Evolutionary conservation across 2,888 invertebrate genomes (phyloP).

Genomic region (Lasioglossum villosulum): DNA sequence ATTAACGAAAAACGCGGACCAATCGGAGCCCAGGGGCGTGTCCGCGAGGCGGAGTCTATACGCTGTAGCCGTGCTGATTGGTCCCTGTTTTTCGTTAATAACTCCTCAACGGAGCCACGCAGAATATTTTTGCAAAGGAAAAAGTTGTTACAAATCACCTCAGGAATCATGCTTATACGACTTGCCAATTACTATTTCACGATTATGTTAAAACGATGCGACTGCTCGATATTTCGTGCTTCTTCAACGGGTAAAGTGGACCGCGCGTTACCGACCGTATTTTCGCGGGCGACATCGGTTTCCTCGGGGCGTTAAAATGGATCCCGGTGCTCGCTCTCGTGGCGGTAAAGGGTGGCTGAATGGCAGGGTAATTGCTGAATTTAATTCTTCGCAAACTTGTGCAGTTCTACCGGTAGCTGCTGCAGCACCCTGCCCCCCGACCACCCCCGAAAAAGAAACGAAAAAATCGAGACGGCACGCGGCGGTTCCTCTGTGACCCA

Average conservation of each 20-base stretch:
- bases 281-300: background rate
- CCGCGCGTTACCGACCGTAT: background rate
- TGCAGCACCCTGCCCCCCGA: background rate
- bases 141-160: too few relatives aligned
- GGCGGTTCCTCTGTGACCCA: conserved; percentile 16
- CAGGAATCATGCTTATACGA: too few relatives aligned
- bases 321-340: background rate
- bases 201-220: too few relatives aligned
- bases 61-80: too few relatives aligned
- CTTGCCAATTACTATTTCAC: too few relatives aligned
- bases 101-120: too few relatives aligned
- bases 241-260: background rate
- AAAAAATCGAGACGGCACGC: background rate
- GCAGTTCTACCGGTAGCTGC: background rate
- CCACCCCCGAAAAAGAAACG: background rate
- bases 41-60: too few relatives aligned
- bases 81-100: too few relatives aligned
- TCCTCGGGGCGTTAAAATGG: background rate
- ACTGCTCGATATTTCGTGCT: background rate
- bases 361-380: conserved; percentile 9
- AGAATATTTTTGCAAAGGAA: too few relatives aligned
- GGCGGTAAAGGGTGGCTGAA: background rate
- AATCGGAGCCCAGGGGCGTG: too few relatives aligned
- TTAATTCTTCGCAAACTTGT: conserved; percentile 5
- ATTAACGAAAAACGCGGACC: too few relatives aligned